A percentile compares a stretch with the other conserved stretches of the same genome.
phyloP scores from a whole-genome alignment of 53 echinoderm and acorn worm genomes.

The Temnopleurus reevesii region DNA sequence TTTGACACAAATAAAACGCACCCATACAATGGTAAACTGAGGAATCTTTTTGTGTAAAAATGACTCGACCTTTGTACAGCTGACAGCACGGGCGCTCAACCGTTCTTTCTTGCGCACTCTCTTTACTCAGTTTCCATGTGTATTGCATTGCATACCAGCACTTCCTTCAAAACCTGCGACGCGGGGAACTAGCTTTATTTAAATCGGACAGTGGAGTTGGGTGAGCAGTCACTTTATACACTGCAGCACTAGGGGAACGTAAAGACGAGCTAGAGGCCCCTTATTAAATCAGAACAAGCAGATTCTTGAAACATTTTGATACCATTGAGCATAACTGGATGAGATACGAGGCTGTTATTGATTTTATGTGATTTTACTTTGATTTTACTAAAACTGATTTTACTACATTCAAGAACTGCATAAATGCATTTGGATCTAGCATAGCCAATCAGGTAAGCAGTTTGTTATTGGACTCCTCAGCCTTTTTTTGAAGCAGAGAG shows the following conservation, averaged over 20 bases:
- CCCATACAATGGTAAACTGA: neutral
- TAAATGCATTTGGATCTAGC: no score
- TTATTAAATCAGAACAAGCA: neutral
- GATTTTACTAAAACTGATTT: neutral
- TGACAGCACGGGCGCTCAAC: neutral
- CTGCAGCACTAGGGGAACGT: neutral
- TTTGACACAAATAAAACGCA: neutral
- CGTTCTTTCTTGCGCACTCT: neutral
- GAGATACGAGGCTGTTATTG: neutral
- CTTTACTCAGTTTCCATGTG: neutral
- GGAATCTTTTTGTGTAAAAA: neutral
- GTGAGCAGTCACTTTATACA: neutral
- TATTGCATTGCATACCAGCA: conserved; percentile 34
- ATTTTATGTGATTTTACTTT: neutral
- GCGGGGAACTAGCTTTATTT: conserved; percentile 39
- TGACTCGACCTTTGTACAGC: conserved; percentile 1
- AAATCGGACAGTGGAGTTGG: conserved; percentile 24
- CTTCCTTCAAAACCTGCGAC: neutral
- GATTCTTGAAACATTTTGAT: neutral
- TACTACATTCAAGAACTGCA: neutral
- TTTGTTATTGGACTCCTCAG: neutral
- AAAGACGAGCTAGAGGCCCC: neutral
- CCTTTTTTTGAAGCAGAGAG: neutral
- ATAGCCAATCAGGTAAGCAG: neutral
- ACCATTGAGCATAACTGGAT: neutral